phyloP scores from a whole-genome alignment of 2,888 invertebrate genomes.

The Melitaea athalia region DNA sequence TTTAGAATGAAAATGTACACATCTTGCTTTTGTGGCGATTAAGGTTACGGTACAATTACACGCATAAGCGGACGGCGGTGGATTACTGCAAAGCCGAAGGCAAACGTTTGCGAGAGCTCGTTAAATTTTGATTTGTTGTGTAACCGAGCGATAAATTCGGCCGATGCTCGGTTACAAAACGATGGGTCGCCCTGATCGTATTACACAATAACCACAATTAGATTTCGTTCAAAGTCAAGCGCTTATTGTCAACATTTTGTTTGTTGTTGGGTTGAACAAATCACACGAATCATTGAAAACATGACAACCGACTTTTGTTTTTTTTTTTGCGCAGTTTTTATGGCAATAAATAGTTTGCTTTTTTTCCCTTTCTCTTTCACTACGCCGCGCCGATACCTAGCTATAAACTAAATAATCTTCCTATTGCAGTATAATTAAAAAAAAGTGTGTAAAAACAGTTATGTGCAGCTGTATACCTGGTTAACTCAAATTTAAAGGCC shows the following conservation, averaged over 20 bases:
- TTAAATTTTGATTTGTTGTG: conserved; percentile 81
- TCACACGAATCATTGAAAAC: conserved; percentile 71
- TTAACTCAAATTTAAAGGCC: too few species aligned
- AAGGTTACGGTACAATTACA: conserved; percentile 70
- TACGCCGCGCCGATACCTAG: too few species aligned
- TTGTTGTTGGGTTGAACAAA: conserved; percentile 72
- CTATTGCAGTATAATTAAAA: too few species aligned
- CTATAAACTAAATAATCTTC: too few species aligned
- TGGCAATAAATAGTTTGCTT: conserved; percentile 14
- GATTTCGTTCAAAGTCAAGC: conserved; percentile 81
- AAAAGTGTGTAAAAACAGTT: too few species aligned
- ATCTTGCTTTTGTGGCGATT: conserved; percentile 54
- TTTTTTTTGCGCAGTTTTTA: conserved; percentile 46
- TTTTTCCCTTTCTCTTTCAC: conserved; percentile 19
- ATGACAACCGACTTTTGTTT: conserved; percentile 67
- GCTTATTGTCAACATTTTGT: conserved; percentile 73
- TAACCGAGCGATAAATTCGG: conserved; percentile 77
- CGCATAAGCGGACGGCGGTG: conserved; percentile 65
- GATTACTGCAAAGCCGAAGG: conserved; percentile 60
- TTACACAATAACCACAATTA: conserved; percentile 81
- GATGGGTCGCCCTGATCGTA: conserved; percentile 65
- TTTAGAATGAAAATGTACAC: conserved; percentile 42
- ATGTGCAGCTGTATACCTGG: too few species aligned
- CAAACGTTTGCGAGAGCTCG: conserved; percentile 70
- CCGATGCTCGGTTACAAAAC: conserved; percentile 64